A percentile compares a stretch with the other conserved stretches of the same genome.
Conservation (phyloP, 2,888 invertebrate genomes). For the Aspidiotus rigidus region DNA sequence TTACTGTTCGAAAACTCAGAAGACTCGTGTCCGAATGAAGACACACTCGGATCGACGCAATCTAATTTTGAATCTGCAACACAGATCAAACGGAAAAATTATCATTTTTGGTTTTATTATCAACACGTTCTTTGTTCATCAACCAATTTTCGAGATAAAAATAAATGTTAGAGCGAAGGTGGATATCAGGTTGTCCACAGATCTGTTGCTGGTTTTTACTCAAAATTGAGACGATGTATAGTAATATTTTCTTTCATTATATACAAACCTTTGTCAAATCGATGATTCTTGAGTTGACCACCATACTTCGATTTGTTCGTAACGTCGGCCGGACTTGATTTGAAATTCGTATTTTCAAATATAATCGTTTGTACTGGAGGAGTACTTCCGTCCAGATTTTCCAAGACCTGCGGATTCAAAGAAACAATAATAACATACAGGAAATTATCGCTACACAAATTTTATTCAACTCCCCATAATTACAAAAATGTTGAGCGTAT, state of each 20-base stretch:
- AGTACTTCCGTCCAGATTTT: constrained; percentile 62
- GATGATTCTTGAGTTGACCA: constrained; percentile 43
- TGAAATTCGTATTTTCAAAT: constrained; percentile 85
- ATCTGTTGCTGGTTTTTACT: too few species aligned
- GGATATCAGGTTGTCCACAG: too few species aligned
- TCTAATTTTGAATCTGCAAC: constrained; percentile 23
- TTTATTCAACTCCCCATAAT: neutral
- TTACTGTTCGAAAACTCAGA: constrained; percentile 25
- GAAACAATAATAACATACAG: neutral
- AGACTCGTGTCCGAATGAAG: constrained; percentile 16
- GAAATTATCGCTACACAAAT: neutral
- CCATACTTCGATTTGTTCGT: constrained; percentile 56
- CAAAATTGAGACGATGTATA: too few species aligned
- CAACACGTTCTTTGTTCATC: too few species aligned
- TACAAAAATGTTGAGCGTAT: neutral
- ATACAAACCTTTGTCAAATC: constrained; percentile 37
- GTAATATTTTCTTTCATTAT: too few species aligned
- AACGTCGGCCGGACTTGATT: constrained; percentile 55
- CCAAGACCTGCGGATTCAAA: constrained; percentile 41
- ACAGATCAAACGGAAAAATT: too few species aligned
- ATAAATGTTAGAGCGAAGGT: too few species aligned
- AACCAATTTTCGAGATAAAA: too few species aligned
- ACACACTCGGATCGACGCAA: constrained; percentile 12
- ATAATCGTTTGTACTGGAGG: constrained; percentile 80
- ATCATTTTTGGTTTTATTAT: too few species aligned